These are phyloP conservation scores for Willisornis vidua DNA, from an alignment of 2,113 vertebrate genomes.

Conservation along the genomic window DNA sequence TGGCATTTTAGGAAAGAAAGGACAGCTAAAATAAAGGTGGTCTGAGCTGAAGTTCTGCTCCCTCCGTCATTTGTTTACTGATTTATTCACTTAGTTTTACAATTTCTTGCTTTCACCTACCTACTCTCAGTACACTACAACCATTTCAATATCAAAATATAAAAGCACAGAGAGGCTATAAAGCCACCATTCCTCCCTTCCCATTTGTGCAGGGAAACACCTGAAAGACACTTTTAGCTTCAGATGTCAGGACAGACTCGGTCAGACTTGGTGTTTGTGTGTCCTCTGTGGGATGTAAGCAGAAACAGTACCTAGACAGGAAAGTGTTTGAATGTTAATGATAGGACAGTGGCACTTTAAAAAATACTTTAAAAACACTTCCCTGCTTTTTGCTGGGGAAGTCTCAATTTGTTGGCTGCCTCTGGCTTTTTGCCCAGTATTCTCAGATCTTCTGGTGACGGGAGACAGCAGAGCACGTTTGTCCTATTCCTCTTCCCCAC, in stretches of 20 bases:
- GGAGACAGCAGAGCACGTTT: neutral
- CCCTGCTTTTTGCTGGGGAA: neutral
- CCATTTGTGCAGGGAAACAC: neutral
- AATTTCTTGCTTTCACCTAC: neutral
- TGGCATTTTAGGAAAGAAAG: neutral
- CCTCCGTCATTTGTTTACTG: neutral
- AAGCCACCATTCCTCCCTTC: neutral
- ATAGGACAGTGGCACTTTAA: neutral
- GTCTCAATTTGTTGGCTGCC: neutral
- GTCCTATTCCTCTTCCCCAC: neutral
- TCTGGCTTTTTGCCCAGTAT: neutral
- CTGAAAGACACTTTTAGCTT: neutral
- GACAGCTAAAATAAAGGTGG: neutral
- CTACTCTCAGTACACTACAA: neutral
- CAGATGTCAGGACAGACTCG: neutral
- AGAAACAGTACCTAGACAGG: neutral
- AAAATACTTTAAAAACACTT: neutral
- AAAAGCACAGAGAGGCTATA: neutral
- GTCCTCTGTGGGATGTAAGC: neutral
- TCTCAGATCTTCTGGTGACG: neutral
- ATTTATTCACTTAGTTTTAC: neutral
- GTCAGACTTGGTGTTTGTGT: neutral
- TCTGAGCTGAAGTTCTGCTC: neutral
- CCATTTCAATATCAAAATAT: neutral
- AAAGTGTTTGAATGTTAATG: neutral